These are phyloP conservation scores for Xestia ashworthii DNA, from an alignment of 2,888 invertebrate genomes.

Conservation along the genomic window DNA sequence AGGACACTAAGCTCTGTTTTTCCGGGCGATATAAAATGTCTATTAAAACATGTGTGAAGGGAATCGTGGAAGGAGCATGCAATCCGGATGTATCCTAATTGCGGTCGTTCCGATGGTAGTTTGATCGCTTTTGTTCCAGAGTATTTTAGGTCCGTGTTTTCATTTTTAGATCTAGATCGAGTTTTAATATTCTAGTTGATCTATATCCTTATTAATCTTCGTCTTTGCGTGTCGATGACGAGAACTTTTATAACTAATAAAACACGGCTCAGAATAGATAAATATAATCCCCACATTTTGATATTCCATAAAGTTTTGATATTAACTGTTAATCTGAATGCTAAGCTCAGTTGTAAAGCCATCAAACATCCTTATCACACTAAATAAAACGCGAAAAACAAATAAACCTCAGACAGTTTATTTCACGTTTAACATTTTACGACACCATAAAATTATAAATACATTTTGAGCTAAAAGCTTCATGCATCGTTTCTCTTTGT, in stretches of 20 bases:
- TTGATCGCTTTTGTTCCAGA: slow-evolving; percentile 20
- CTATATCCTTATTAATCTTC: background rate
- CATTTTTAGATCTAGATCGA: background rate
- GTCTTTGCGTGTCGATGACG: background rate
- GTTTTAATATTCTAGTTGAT: background rate
- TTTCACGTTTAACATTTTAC: slow-evolving; percentile 62
- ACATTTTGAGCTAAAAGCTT: slow-evolving; percentile 48
- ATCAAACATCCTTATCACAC: slow-evolving; percentile 51
- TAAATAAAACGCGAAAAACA: slow-evolving; percentile 54
- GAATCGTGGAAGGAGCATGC: background rate
- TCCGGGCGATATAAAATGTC: slow-evolving; percentile 51
- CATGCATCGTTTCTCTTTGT: slow-evolving; percentile 17
- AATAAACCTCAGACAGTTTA: slow-evolving; percentile 59
- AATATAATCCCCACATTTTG: slow-evolving; percentile 24
- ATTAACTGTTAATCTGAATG: slow-evolving; percentile 44
- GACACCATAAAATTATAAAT: slow-evolving; percentile 69
- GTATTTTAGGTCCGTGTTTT: background rate
- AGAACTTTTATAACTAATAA: slow-evolving; percentile 15
- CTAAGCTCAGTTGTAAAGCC: slow-evolving; percentile 41
- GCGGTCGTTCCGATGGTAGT: slow-evolving; percentile 19
- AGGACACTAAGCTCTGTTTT: slow-evolving; percentile 45
- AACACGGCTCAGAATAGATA: slow-evolving; percentile 9
- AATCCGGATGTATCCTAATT: slow-evolving; percentile 29
- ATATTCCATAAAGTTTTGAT: slow-evolving; percentile 34
- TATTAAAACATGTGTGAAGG: slow-evolving; percentile 42